phyloP scores from a whole-genome alignment of 2,113 vertebrate species.

The Pseudolaguvia tuberculata region DNA sequence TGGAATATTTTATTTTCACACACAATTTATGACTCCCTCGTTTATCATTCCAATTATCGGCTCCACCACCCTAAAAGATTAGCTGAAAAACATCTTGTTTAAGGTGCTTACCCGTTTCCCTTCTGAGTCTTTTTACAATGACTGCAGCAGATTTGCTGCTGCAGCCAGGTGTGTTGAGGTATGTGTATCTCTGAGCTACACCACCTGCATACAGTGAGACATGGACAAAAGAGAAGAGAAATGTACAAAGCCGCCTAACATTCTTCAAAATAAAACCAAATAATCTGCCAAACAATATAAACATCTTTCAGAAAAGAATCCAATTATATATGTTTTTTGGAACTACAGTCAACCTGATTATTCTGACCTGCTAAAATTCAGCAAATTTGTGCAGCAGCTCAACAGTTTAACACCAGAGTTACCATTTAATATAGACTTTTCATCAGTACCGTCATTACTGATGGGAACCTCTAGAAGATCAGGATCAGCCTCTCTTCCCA shows the following conservation, averaged over 20 bases:
- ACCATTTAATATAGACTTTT: neutral
- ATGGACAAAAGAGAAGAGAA: neutral
- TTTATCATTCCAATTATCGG: neutral
- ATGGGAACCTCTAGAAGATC: too few species aligned
- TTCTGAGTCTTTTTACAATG: constrained; percentile 40
- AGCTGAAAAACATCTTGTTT: neutral
- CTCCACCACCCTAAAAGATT: too few species aligned
- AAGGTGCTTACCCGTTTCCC: constrained; percentile 58
- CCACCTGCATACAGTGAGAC: constrained; percentile 71
- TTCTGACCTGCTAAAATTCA: too few species aligned
- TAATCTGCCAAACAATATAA: neutral
- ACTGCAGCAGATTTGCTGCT: constrained; percentile 54
- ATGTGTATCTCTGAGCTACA: constrained; percentile 82
- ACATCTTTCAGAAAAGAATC: neutral
- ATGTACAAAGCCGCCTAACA: neutral
- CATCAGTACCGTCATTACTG: neutral
- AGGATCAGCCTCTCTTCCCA: neutral
- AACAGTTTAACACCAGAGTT: too few species aligned
- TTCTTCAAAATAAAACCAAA: neutral
- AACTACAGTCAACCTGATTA: too few species aligned
- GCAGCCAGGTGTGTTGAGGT: constrained; percentile 72
- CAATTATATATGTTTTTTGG: too few species aligned
- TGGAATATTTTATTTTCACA: constrained; percentile 18
- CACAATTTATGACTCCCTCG: neutral
- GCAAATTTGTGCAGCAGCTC: too few species aligned